Conservation (phyloP, 1,140 invertebrate species). For the Trypoxylus dichotomus region DNA sequence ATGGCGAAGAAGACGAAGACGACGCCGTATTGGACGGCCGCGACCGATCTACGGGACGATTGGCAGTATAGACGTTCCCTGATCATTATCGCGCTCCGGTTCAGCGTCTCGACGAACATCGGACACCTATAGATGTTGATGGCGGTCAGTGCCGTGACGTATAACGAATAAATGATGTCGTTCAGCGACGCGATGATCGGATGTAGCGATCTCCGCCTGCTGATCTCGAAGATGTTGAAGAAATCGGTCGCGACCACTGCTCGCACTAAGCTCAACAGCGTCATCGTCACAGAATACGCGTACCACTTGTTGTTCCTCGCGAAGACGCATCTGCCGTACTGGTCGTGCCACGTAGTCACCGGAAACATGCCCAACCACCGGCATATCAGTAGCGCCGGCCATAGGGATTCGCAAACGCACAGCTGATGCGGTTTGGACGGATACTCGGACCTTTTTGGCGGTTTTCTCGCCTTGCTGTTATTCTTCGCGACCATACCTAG, state of each 20-base stretch:
- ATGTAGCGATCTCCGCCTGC: conserved; percentile 38
- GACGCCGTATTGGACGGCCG: conserved; percentile 37
- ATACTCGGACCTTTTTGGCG: neutral
- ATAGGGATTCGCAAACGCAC: conserved; percentile 42
- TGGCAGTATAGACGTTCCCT: conserved; percentile 41
- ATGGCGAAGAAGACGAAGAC: conserved; percentile 28
- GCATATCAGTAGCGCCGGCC: conserved; percentile 34
- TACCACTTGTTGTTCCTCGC: conserved; percentile 39
- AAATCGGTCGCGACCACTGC: conserved; percentile 36
- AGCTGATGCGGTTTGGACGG: neutral
- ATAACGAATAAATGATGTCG: conserved; percentile 42
- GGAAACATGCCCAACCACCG: conserved; percentile 44
- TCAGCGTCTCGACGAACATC: conserved; percentile 40
- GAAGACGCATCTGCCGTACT: conserved; percentile 38
- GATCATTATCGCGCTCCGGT: conserved; percentile 36
- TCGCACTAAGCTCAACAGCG: conserved; percentile 30
- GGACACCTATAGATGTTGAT: conserved; percentile 37
- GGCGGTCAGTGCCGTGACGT: conserved; percentile 35
- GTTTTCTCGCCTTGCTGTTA: neutral
- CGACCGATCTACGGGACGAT: conserved; percentile 35
- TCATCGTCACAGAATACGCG: conserved; percentile 35
- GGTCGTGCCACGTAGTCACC: conserved; percentile 34
- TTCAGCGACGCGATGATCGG: conserved; percentile 42
- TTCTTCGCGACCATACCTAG: neutral
- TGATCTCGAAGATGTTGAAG: conserved; percentile 34